phyloP scores from a whole-genome alignment of 2,113 vertebrate species.

The Hirundichthys speculiger region DNA sequence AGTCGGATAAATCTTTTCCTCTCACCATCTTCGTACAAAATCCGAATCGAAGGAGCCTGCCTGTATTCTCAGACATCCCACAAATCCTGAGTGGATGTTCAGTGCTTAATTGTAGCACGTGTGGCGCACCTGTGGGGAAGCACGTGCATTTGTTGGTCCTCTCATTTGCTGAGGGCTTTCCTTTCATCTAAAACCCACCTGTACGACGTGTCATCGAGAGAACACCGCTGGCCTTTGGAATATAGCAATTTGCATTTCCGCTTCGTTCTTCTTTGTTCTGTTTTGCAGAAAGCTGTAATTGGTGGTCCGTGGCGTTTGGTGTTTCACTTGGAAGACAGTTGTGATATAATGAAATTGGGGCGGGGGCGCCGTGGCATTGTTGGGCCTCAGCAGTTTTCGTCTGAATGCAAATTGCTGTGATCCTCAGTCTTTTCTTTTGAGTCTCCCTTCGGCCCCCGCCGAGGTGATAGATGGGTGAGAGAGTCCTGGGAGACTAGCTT shows the following conservation, averaged over 20 bases:
- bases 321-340: constrained; percentile 43
- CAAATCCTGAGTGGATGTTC: neutral
- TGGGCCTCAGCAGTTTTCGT: constrained; percentile 59
- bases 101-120: constrained; percentile 11
- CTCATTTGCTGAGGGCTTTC: neutral
- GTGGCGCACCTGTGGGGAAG: neutral
- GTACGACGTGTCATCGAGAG: constrained; percentile 3
- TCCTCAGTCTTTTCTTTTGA: constrained; percentile 61
- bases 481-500: constrained; percentile 59
- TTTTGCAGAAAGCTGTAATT: constrained; percentile 54
- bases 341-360: constrained; percentile 45
- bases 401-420: constrained; percentile 73
- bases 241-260: constrained; percentile 49
- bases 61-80: neutral
- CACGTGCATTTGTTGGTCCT: neutral
- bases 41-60: neutral
- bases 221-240: constrained; percentile 25
- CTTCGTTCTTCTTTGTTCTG: constrained; percentile 16
- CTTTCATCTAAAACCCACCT: constrained; percentile 1
- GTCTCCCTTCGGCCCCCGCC: constrained; percentile 60
- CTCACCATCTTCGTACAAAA: neutral
- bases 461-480: constrained; percentile 72
- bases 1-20: neutral
- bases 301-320: constrained; percentile 39
- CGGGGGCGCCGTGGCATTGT: constrained; percentile 65